Percentiles rank a stretch among this genome's conserved stretches.
These are phyloP conservation scores for Romanomermis culicivorax DNA, from an alignment of 2,888 invertebrate genomes.

Conservation along the genomic window DNA sequence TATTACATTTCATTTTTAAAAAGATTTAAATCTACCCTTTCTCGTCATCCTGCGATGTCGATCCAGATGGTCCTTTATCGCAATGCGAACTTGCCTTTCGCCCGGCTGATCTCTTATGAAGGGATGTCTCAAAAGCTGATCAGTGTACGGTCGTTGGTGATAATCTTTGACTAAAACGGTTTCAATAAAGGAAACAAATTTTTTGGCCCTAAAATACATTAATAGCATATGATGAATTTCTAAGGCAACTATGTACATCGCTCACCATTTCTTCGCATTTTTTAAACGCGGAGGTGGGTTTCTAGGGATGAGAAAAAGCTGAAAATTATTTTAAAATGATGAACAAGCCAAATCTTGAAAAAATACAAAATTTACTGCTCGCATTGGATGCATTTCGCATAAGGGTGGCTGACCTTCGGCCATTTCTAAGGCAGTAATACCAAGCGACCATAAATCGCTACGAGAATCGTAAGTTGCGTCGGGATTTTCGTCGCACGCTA, in stretches of 20 bases:
- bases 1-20: too few species aligned
- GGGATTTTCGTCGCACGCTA: constrained; percentile 98
- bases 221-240: not conserved
- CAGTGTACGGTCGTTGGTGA: constrained; percentile 90
- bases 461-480: constrained; percentile 89
- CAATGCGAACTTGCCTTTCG: constrained; percentile 88
- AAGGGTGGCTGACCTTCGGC: constrained; percentile 96
- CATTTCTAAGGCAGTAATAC: constrained; percentile 98
- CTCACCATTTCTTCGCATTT: constrained; percentile 31
- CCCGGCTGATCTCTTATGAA: constrained; percentile 97
- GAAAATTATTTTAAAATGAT: not conserved
- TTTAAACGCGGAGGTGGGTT: constrained; percentile 92
- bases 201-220: constrained; percentile 43
- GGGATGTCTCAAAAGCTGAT: constrained; percentile 83
- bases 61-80: constrained; percentile 97
- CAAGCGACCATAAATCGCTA: constrained; percentile 41
- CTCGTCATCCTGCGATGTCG: constrained; percentile 31
- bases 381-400: constrained; percentile 98
- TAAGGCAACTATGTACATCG: constrained; percentile 14
- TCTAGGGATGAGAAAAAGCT: constrained; percentile 80
- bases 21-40: too few species aligned
- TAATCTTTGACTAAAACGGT: constrained; percentile 96
- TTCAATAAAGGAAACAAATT: constrained; percentile 86
- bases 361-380: constrained; percentile 46
- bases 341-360: too few species aligned